Evolutionary conservation across 2,888 invertebrate species (phyloP), one percentile per base, ranked within the genome.

Genomic region (Torymus auratus): DNA sequence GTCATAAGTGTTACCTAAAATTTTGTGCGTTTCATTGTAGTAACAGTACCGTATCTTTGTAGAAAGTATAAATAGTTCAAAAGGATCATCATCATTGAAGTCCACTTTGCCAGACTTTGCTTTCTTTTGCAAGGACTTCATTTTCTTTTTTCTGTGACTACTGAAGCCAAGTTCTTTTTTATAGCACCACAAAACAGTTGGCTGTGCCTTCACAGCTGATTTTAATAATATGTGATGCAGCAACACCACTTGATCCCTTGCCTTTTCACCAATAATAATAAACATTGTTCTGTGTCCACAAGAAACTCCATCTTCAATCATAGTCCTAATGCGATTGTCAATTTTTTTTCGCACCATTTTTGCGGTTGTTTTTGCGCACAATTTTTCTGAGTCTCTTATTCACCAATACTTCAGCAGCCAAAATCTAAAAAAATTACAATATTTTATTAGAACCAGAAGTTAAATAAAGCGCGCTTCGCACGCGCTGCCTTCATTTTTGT

Each of bases 121-220:
- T 92, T 98, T 98, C 86, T 94, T 95, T 86, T 95, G 94, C 13
- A 96, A 88, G 81, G 94, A 93, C 88, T 97, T 96, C 92, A 98
- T 97, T 83, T 97, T 93, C 91, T 99, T 99, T 88, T 98, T 97
- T 10, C 98, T 95, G 89, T 98, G 97, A 88, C 98, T 92, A 81
- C 91, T 92, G 83, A 93, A 93, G 0, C 92, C 92, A 60, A 93
- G 87, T 83, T 93, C 92, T 83, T 94, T 99, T 93, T 99, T 99
- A 91, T 99, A 99, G 90, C 99, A 99, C 99, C 99, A 99, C 12
- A 99, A 92, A 0, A 99, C 98, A 62, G 96, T 95, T 0, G 99
- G 99, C 60, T 99, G 93, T 0, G 98, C 95, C 91, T 97, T 97
- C 0, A 99, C 96, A 70, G 95, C 95, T 0, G 99, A 96, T 92